Conservation (phyloP, 2,888 invertebrate species). For the Trilocha varians region DNA sequence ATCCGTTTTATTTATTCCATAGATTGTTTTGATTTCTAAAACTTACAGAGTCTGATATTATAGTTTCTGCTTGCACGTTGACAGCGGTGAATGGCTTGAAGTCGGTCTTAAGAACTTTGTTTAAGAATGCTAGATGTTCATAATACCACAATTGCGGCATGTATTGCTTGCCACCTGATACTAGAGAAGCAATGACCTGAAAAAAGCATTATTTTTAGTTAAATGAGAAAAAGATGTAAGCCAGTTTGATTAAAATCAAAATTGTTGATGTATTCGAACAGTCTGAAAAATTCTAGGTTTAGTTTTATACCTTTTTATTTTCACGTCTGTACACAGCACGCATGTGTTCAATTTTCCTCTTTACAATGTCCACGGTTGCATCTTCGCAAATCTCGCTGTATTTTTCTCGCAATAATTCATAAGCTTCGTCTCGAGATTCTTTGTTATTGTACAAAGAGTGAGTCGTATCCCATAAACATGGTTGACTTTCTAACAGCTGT, state of each 20-base stretch:
- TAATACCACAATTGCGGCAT: conserved; percentile 14
- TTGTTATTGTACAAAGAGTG: conserved; percentile 12
- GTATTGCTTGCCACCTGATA: neutral
- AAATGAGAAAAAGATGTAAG: no score
- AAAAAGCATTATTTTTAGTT: neutral
- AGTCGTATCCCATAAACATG: conserved; percentile 15
- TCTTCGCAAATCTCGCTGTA: conserved; percentile 10
- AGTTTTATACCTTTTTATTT: conserved; percentile 17
- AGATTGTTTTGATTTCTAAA: no score
- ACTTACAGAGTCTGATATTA: no score
- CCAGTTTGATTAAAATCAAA: no score
- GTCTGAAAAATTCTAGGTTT: conserved; percentile 2
- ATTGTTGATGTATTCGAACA: no score
- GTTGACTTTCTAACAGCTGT: conserved; percentile 7
- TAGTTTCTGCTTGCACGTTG: neutral
- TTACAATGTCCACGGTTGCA: conserved; percentile 10
- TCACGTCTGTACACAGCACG: conserved; percentile 17
- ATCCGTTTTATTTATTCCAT: no score
- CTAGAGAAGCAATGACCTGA: neutral
- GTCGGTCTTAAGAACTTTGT: conserved; percentile 1
- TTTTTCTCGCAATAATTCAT: conserved; percentile 8
- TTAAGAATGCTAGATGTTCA: conserved; percentile 12
- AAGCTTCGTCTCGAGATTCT: conserved; percentile 7
- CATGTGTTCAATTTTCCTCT: conserved; percentile 17
- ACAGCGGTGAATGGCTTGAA: neutral